Evolutionary conservation across 2,888 invertebrate genomes (phyloP).

Genomic region (Hanleya hanleyi): DNA sequence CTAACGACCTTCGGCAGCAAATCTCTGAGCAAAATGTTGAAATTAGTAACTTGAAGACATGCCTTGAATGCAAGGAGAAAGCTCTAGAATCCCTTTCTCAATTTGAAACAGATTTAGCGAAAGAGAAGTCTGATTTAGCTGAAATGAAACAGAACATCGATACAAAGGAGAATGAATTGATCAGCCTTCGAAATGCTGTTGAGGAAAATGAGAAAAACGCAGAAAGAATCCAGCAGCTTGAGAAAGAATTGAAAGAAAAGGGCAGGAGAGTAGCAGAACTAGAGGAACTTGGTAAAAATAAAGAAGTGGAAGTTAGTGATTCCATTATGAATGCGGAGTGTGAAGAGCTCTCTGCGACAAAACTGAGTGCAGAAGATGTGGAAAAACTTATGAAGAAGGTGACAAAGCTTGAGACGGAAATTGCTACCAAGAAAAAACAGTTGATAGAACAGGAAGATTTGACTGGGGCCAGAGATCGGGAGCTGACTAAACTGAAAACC

Average conservation of each 20-base stretch:
- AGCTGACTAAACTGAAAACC: slow-evolving; percentile 35
- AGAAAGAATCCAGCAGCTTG: slow-evolving; percentile 12
- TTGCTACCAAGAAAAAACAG: neutral
- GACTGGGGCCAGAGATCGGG: slow-evolving; percentile 36
- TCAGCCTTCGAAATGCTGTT: neutral
- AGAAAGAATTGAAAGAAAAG: slow-evolving; percentile 36
- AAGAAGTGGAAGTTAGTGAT: slow-evolving; percentile 33
- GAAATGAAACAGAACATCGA: neutral
- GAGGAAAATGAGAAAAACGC: neutral
- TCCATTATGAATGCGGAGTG: too few relatives aligned
- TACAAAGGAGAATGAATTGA: neutral
- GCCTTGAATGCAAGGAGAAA: neutral
- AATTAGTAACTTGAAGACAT: neutral
- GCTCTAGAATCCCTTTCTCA: neutral
- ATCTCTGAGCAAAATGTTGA: neutral
- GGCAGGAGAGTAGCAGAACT: slow-evolving; percentile 37
- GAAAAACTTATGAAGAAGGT: neutral
- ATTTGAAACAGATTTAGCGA: neutral
- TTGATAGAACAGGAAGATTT: neutral
- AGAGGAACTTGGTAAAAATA: slow-evolving; percentile 33
- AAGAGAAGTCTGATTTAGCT: neutral
- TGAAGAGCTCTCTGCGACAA: neutral
- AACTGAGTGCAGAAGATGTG: neutral
- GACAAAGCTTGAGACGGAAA: neutral
- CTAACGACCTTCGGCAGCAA: neutral